Evolutionary conservation across 2,797 vertebrate genomes (phyloP), one percentile per base, ranked within the genome.

Genomic region (Pipistrellus kuhlii): DNA sequence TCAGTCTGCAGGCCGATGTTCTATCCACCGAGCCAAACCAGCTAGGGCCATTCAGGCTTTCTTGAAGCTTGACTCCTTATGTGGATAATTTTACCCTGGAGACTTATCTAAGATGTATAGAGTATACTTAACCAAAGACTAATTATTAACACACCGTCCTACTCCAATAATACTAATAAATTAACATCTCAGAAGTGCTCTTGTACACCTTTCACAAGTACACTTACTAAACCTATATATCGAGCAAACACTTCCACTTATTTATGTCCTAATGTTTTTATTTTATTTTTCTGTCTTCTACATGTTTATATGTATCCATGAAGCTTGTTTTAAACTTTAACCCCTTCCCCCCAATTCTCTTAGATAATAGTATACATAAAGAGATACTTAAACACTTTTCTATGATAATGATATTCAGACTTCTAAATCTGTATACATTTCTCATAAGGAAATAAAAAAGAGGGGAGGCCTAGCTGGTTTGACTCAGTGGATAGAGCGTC

Each of bases 91-190:
- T 92, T 12, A 77, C 5, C 17, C 4, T 20, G 25, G 35, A 88
- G 27, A 38, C 18, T 59, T 88, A 85, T 8, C 7, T 13, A 86
- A 20, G 35, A 41, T 80, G 27, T 25, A 30, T 72, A 9, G 8
- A 23, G 53, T 55, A 46, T 66, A 69, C 9, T 83, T 81, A 87
- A 1, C 5, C 18, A 88, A 4, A 48, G 9, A 75, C 27, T 88
- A 69, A 73, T 51, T 48, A 81, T 57, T 48, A 81, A 83, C 5
- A 69, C 14, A 69, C 55, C 11, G 57, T 80, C 14, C 41, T 66
- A 66, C 44, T 57, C 32, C 83, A 96, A 21, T 66, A 75, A 66
- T 44, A 73, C 8, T 82, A 86, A 76, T 73, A 92, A 72, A 73
- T 46, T 38, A 62, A 57, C 8, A 81, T 9, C 41, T 76, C 35